A percentile compares a stretch with the other conserved stretches of the same genome.
Conservation (phyloP, 2,888 invertebrate genomes). For the Tenodera sinensis region DNA sequence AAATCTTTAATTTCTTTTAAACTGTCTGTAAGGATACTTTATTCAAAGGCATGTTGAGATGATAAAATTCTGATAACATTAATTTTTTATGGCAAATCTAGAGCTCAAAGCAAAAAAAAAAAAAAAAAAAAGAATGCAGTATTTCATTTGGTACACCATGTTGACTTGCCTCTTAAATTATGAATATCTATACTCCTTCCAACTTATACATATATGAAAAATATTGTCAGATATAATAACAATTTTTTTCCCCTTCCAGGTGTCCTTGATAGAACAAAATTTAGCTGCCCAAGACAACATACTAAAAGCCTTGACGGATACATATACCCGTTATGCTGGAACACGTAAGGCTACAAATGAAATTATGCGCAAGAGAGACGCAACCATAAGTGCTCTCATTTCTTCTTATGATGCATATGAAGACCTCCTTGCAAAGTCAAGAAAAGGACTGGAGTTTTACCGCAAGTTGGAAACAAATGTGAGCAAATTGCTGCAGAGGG, state of each 20-base stretch:
- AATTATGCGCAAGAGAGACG: constrained; percentile 67
- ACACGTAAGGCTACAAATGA: constrained; percentile 74
- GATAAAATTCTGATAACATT: too few relatives aligned
- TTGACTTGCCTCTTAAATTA: too few relatives aligned
- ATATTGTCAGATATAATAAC: neutral
- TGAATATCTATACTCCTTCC: too few relatives aligned
- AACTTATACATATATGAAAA: neutral
- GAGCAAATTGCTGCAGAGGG: constrained; percentile 70
- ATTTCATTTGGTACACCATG: too few relatives aligned
- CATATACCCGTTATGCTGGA: constrained; percentile 84
- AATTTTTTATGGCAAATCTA: too few relatives aligned
- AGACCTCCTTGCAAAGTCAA: constrained; percentile 82
- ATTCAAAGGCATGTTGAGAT: too few relatives aligned
- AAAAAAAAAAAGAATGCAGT: too few relatives aligned
- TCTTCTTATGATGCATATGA: constrained; percentile 88
- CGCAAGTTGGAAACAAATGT: constrained; percentile 80
- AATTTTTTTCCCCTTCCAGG: constrained; percentile 44
- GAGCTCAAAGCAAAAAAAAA: too few relatives aligned
- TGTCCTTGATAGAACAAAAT: constrained; percentile 82
- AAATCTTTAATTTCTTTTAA: too few relatives aligned
- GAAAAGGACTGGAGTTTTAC: constrained; percentile 91
- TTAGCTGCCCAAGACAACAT: constrained; percentile 90
- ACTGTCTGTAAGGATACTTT: too few relatives aligned
- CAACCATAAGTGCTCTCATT: constrained; percentile 60
- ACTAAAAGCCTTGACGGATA: constrained; percentile 80